These are phyloP conservation scores for Lycocorax pyrrhopterus DNA, from an alignment of 2,113 vertebrate genomes.

Conservation along the genomic window DNA sequence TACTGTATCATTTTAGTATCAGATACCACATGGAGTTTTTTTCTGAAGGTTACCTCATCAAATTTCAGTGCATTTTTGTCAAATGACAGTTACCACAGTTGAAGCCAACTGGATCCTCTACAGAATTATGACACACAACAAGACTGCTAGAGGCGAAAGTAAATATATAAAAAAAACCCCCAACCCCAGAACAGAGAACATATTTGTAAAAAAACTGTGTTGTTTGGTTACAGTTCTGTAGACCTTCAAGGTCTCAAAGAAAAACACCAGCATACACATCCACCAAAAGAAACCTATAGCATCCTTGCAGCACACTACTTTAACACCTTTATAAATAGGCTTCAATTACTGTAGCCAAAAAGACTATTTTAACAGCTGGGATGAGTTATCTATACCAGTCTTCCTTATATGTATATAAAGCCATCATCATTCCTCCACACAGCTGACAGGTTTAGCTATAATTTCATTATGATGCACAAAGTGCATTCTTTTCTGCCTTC, in stretches of 20 bases:
- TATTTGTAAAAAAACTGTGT: not conserved
- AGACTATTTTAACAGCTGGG: not conserved
- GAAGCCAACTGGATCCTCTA: not conserved
- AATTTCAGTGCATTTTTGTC: constrained; percentile 14
- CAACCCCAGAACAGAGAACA: not conserved
- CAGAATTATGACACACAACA: not conserved
- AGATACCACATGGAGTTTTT: not conserved
- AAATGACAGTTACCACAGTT: not conserved
- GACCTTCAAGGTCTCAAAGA: not conserved
- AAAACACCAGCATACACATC: not conserved
- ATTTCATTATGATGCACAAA: not conserved
- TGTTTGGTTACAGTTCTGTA: not conserved
- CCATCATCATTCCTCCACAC: not conserved
- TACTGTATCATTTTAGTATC: not conserved
- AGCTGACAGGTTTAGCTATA: not conserved
- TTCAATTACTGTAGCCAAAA: not conserved
- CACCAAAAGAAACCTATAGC: not conserved
- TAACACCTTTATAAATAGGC: not conserved
- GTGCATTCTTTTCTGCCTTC: not conserved
- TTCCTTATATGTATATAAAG: not conserved
- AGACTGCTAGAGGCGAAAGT: not conserved
- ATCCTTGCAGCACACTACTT: not conserved
- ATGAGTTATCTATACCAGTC: not conserved
- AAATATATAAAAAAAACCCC: not conserved
- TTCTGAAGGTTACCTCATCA: not conserved